phyloP scores from a whole-genome alignment of 2,797 vertebrate genomes.

The Pampus argenteus region DNA sequence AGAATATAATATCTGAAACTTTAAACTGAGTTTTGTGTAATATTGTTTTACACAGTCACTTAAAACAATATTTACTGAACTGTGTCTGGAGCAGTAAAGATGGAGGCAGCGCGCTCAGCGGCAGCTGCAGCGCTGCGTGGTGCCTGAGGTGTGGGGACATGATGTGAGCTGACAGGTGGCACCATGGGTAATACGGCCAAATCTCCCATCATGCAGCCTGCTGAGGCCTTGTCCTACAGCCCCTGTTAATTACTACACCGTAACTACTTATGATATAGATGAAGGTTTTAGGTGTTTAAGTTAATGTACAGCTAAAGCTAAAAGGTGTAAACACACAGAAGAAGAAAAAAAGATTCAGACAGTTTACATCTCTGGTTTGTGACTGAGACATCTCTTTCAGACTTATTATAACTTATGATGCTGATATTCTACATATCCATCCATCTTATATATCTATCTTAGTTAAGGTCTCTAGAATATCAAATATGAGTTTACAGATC shows the following conservation, averaged over 20 bases:
- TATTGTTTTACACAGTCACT: background rate
- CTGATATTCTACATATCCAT: too few relatives aligned
- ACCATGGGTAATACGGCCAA: constrained; percentile 70
- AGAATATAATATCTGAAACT: constrained; percentile 24
- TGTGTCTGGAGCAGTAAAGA: constrained; percentile 6
- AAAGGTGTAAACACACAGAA: constrained; percentile 23
- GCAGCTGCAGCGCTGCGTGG: constrained; percentile 72
- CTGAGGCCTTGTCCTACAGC: constrained; percentile 53
- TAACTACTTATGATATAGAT: constrained; percentile 32
- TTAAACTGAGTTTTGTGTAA: constrained; percentile 25
- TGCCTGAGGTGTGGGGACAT: constrained; percentile 75
- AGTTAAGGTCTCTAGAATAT: background rate
- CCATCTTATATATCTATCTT: background rate
- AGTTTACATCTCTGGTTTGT: constrained; percentile 7
- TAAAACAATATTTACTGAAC: constrained; percentile 14
- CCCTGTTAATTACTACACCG: background rate
- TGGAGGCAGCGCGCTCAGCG: constrained; percentile 61
- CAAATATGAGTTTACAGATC: background rate
- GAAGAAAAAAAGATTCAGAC: too few relatives aligned
- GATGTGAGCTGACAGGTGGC: constrained; percentile 77
- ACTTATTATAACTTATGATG: background rate
- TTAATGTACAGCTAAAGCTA: constrained; percentile 27
- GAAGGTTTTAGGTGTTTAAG: constrained; percentile 15
- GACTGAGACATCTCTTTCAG: constrained; percentile 24
- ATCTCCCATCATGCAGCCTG: constrained; percentile 66